Evolutionary conservation across 2,113 vertebrate species (phyloP).

Genomic region (Cinclus mexicanus): DNA sequence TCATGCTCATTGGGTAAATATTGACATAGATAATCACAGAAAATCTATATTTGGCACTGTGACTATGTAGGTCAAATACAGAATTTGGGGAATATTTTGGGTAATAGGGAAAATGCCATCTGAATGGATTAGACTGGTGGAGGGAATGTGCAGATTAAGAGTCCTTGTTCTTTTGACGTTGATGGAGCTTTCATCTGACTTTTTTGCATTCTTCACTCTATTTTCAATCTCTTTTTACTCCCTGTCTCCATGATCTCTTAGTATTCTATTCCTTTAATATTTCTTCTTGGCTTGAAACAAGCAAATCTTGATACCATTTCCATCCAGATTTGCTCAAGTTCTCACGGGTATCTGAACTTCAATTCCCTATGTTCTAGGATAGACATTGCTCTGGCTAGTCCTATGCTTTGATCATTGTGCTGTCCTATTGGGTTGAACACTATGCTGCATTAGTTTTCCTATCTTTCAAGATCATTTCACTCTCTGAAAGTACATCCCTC

Average conservation of each 20-base stretch:
- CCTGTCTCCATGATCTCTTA: background rate
- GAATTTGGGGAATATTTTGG: background rate
- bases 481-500: background rate
- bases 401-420: background rate
- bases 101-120: background rate
- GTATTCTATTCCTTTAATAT: background rate
- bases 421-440: background rate
- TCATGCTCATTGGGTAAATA: background rate
- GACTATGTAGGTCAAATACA: background rate
- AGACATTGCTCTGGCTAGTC: background rate
- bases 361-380: background rate
- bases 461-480: background rate
- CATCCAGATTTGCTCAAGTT: background rate
- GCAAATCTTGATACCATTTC: background rate
- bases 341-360: background rate
- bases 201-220: background rate
- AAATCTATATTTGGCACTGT: background rate
- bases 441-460: background rate
- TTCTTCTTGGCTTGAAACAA: background rate
- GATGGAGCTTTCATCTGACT: background rate
- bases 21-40: background rate
- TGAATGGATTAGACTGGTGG: background rate
- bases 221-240: background rate
- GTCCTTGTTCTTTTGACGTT: background rate
- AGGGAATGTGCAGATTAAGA: background rate